Base-by-base conservation (phyloP, 2,797 vertebrate genomes). In the Agapornis canus region DNA sequence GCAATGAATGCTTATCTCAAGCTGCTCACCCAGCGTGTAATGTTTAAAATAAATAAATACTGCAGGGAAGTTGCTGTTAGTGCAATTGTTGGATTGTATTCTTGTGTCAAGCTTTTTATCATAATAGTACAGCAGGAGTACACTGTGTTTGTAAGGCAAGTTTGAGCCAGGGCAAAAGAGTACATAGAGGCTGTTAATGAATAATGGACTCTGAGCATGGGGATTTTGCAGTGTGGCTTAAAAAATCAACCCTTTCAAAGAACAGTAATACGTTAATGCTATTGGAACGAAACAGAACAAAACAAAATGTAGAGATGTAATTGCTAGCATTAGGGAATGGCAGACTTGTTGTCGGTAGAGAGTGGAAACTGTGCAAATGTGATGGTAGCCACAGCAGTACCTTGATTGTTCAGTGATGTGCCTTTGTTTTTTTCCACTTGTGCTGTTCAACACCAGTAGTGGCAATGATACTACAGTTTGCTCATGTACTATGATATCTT, bases 11-110 rank as follows among this genome's bases (percentile, higher is more conserved):
- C 82, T 89, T 84, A 51, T 72, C 69, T 94, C 66, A 59, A 7
- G 2, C 83, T 47, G 59, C 70, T 92, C 65, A 59, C 87, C n/a
- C 4, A 18, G 48, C 31, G 72, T 95, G 86, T 51, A 93, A 95
- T 63, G 77, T 82, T 94, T 85, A 79, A 92, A 93, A 92, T 73
- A 97, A 94, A 97, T 59, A 96, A 95, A 96, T 90, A 92, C 93
- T 78, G 20, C 42, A 87, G 78, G 18, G 16, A 71, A 89, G 56
- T 61, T 90, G 59, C 82, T 90, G 82, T 93, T 81, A 83, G 65
- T 64, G 82, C 87, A 93, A 84, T 87, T 91, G 80, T 86, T 92
- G 66, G 42, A 71, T 52, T 82, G 65, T 96, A 91, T 73, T 86
- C 77, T 88, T 60, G 51, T 77, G 77, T 60, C 73, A 84, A 95